These are phyloP conservation scores for Ophiothrix spiculata DNA, from an alignment of 35 echinoderm and acorn worm species.

Conservation along the genomic window DNA sequence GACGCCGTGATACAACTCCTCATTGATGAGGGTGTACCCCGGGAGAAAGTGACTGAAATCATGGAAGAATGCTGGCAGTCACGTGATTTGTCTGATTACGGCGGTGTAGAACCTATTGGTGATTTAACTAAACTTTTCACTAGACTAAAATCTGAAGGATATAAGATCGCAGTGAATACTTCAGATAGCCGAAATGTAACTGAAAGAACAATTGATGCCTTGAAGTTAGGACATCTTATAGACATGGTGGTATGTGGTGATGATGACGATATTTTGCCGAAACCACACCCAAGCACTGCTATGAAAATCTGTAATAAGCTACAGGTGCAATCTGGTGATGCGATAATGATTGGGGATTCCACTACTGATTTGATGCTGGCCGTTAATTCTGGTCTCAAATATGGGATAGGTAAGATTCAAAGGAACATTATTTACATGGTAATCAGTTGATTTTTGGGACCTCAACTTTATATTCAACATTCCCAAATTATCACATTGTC, in stretches of 20 bases:
- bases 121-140: constrained; percentile 24
- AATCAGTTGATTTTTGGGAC: neutral
- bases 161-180: constrained; percentile 63
- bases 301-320: constrained; percentile 46
- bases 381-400: constrained; percentile 35
- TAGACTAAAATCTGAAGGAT: constrained; percentile 25
- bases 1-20: constrained; percentile 9
- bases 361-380: constrained; percentile 50
- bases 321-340: constrained; percentile 32
- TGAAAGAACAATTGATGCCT: constrained; percentile 16
- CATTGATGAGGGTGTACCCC: constrained; percentile 3
- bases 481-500: neutral
- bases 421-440: neutral
- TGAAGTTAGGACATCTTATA: constrained; percentile 37
- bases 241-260: constrained; percentile 64
- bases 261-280: constrained; percentile 45
- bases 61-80: constrained; percentile 6
- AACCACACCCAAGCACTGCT: constrained; percentile 46
- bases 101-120: constrained; percentile 12
- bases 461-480: neutral
- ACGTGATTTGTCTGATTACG: neutral
- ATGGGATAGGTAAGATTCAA: constrained; percentile 44
- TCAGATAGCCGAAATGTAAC: constrained; percentile 56
- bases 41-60: neutral
- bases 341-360: constrained; percentile 63